Base-by-base conservation (phyloP, 30 jellyfish, hydroid and myxozoan species). In the Cassiopea andromeda region DNA sequence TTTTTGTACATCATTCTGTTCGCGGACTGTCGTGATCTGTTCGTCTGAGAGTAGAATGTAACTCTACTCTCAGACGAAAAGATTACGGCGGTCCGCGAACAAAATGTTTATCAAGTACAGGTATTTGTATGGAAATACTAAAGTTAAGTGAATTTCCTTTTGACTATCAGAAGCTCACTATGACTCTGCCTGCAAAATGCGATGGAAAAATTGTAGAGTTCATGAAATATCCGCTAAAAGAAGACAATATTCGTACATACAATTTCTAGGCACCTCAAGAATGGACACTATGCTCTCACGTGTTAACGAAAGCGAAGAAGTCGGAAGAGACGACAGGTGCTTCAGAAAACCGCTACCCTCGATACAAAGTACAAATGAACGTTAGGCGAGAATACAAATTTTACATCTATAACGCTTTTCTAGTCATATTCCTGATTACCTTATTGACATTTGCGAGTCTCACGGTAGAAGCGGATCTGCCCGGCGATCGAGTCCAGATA, bases 201-300 rank as follows among this genome's bases (percentile, higher is more conserved):
- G 81, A 72, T 70, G 87, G 82, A 4, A 77, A 78, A 1, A 14
- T 19, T 16, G 17, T 88, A 17, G 16, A 45, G 15, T 80, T 88
- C 8, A 71, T 46, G 50, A 78, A 79, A 46, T 84, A 87, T 19
- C 47, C 19, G n/a, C 64, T 61, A 44, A 69, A 49, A 47, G 85
- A 87, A 48, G 87, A 85, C 93, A 85, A 85, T 46, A 85, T 85
- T 73, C 93, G 66, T 60, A 85, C 87, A 17, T 85, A 89, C 89
- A 77, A 89, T 64, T 89, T 82, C 54, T 46, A 87, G 16, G 91
- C 88, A 46, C 43, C 48, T 38, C 91, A 87, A 50, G 94, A 78
- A 60, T 87, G 94, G 94, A 50, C 19, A 46, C 27, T 87, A 12
- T 73, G 69, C 46, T 57, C 58, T 14, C 90, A 87, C 27, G 90